These are phyloP conservation scores for Hylyphantes graminicola DNA, from an alignment of 1,140 invertebrate genomes.

Conservation along the genomic window DNA sequence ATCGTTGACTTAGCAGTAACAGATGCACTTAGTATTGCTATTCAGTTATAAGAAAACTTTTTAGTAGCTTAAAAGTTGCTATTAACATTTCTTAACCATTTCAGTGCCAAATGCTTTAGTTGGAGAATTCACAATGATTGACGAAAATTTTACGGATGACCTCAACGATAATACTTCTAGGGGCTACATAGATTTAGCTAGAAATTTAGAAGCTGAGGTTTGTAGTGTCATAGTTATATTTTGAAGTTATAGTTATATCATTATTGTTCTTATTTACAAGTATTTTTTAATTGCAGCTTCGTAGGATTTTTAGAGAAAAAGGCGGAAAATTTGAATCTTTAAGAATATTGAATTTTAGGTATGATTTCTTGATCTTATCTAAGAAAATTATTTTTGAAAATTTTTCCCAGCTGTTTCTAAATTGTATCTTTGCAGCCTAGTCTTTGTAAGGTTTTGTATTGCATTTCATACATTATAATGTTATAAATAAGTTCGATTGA, in stretches of 20 bases:
- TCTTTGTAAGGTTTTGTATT: no score
- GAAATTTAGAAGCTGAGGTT: constrained; percentile 49
- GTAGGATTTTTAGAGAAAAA: constrained; percentile 37
- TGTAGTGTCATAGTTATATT: background rate
- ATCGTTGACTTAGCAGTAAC: no score
- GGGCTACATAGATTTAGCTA: constrained; percentile 30
- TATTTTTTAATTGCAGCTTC: constrained; percentile 34
- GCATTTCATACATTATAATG: no score
- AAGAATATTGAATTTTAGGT: constrained; percentile 49
- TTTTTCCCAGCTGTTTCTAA: no score
- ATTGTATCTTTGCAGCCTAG: no score
- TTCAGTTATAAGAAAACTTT: no score
- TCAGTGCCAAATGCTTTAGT: constrained; percentile 59
- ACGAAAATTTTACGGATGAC: constrained; percentile 51
- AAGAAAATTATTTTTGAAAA: no score
- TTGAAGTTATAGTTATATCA: no score
- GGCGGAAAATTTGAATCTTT: constrained; percentile 1
- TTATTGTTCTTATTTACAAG: background rate
- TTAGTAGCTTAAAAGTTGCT: no score
- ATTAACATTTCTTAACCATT: background rate
- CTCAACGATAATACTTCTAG: constrained; percentile 35
- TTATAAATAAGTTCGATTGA: no score
- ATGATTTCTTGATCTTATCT: background rate
- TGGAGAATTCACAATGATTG: constrained; percentile 54
- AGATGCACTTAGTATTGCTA: no score